phyloP scores from a whole-genome alignment of 2,888 invertebrate species.

The Brenthis hecate region DNA sequence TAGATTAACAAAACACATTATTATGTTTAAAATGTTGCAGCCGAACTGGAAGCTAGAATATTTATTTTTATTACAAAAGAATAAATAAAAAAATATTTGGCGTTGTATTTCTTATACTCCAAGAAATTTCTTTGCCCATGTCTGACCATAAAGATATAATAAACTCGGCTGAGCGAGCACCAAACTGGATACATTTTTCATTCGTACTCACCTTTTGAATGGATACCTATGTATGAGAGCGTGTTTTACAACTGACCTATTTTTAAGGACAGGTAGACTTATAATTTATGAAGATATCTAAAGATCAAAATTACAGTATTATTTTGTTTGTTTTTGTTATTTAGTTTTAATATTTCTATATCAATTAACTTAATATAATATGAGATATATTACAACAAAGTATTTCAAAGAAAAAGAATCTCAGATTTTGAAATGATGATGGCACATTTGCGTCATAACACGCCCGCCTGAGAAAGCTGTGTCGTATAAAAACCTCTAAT shows the following conservation, averaged over 20 bases:
- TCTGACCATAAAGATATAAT: conserved; percentile 20
- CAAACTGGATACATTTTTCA: conserved; percentile 60
- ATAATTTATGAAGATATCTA: conserved; percentile 28
- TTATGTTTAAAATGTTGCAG: too few relatives aligned
- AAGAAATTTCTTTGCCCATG: conserved; percentile 16
- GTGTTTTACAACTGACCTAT: conserved; percentile 65
- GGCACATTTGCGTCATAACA: conserved; percentile 36
- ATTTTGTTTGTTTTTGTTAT: not conserved
- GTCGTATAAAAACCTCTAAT: conserved; percentile 79
- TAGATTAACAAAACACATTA: too few relatives aligned
- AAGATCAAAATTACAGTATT: not conserved
- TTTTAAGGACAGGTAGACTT: conserved; percentile 63
- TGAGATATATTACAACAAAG: not conserved
- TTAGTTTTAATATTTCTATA: not conserved
- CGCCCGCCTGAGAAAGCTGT: conserved; percentile 59
- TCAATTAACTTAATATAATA: not conserved
- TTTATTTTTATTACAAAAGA: not conserved
- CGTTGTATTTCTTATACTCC: conserved; percentile 15
- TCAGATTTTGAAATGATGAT: conserved; percentile 32
- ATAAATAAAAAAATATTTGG: conserved; percentile 12
- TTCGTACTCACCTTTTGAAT: conserved; percentile 55
- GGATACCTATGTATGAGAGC: conserved; percentile 64
- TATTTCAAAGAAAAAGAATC: conserved; percentile 5
- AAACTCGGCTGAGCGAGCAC: conserved; percentile 28
- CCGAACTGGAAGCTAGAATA: not conserved